phyloP scores from a whole-genome alignment of 1,140 invertebrate genomes.

The Aphaenogaster rudis region DNA sequence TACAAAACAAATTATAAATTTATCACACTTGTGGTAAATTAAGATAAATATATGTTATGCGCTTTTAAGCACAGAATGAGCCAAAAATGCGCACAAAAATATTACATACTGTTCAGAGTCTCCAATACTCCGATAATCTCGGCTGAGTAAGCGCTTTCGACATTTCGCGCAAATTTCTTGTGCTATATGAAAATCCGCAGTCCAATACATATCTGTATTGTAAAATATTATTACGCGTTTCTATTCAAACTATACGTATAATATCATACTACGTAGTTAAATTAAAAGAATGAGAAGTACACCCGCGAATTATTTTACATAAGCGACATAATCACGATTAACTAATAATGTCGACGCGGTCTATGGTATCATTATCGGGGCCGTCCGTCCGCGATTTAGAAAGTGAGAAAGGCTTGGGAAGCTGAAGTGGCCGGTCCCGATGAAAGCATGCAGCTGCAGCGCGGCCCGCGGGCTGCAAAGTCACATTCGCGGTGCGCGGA shows the following conservation, averaged over 20 bases:
- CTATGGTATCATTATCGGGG: conserved; percentile 3
- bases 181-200: neutral
- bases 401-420: conserved; percentile 7
- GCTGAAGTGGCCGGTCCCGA: conserved; percentile 1
- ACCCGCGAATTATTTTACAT: neutral
- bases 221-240: neutral
- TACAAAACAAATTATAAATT: neutral
- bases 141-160: neutral
- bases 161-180: neutral
- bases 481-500: conserved; percentile 32
- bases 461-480: neutral
- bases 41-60: neutral
- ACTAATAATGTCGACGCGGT: neutral
- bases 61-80: neutral
- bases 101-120: neutral
- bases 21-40: neutral
- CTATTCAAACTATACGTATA: neutral
- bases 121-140: conserved; percentile 3
- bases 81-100: neutral
- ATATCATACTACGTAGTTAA: neutral
- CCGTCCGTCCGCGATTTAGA: conserved; percentile 12
- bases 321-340: conserved; percentile 20
- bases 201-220: conserved; percentile 6
- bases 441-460: conserved; percentile 5
- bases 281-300: neutral